Evolutionary conservation across 2,797 vertebrate species (phyloP).

Genomic region (Gadopsis bispinosus): DNA sequence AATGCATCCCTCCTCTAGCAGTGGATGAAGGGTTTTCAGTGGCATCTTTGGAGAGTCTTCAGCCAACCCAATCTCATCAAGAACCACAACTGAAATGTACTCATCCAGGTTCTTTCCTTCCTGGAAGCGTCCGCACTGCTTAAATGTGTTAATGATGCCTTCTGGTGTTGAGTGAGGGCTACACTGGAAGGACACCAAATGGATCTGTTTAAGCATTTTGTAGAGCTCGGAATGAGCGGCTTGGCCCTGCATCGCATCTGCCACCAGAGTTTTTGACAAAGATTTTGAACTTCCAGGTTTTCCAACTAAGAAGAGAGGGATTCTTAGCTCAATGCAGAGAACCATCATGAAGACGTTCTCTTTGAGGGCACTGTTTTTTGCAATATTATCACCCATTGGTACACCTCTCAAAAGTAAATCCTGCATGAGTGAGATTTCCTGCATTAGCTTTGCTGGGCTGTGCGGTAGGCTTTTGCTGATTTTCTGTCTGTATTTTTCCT

Average conservation of each 20-base stretch:
- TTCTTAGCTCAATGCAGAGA: constrained; percentile 94
- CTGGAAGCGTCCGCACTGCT: constrained; percentile 96
- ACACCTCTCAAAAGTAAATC: constrained; percentile 91
- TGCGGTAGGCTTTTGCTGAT: constrained; percentile 84
- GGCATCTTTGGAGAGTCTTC: constrained; percentile 98
- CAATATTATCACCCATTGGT: constrained; percentile 90
- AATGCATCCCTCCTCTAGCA: constrained; percentile 96
- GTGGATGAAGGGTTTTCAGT: constrained; percentile 94
- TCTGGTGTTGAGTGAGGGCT: constrained; percentile 98
- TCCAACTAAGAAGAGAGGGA: constrained; percentile 96
- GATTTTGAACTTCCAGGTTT: constrained; percentile 99
- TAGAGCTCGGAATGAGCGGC: constrained; percentile 91
- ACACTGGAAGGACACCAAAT: constrained; percentile 97
- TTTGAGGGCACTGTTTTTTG: constrained; percentile 93
- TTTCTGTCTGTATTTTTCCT: constrained; percentile 83
- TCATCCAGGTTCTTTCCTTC: constrained; percentile 93
- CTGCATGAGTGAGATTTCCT: constrained; percentile 90
- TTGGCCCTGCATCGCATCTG: constrained; percentile 96
- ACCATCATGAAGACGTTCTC: constrained; percentile 99
- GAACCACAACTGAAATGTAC: constrained; percentile 95
- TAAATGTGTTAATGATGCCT: constrained; percentile 96
- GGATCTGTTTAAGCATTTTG: constrained; percentile 92
- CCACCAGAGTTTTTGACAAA: constrained; percentile 96
- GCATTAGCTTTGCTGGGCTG: constrained; percentile 75
- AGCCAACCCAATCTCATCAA: constrained; percentile 97